Evolutionary conservation across 2,113 vertebrate species (phyloP).

Genomic region (Gulo gulo): DNA sequence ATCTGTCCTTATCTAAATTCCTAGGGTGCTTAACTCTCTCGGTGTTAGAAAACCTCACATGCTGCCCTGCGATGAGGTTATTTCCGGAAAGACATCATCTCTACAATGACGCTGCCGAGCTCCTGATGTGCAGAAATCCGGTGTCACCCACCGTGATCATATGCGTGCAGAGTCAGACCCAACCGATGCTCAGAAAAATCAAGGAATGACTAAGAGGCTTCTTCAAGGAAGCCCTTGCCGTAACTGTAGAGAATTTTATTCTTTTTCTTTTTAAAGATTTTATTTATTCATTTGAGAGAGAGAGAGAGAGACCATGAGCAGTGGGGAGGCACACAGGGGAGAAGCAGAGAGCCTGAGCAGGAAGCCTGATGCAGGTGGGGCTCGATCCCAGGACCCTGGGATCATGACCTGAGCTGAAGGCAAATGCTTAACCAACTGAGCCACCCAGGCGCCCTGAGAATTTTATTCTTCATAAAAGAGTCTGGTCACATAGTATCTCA

Average conservation of each 20-base stretch:
- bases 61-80: not conserved
- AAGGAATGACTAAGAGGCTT: not conserved
- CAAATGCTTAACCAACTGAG: not conserved
- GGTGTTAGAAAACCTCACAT: rapidly evolving
- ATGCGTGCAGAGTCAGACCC: not conserved
- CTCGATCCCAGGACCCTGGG: too few species aligned
- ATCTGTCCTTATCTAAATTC: too few species aligned
- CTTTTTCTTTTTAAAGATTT: not conserved
- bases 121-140: not conserved
- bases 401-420: too few species aligned
- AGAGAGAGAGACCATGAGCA: not conserved
- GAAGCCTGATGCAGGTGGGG: rapidly evolving
- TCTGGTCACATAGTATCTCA: not conserved
- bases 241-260: not conserved
- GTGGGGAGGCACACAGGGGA: too few species aligned
- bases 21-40: not conserved
- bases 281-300: not conserved
- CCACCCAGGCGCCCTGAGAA: not conserved
- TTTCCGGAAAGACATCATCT: not conserved
- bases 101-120: not conserved
- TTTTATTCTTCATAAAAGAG: not conserved
- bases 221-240: not conserved
- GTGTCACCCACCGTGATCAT: not conserved
- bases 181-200: not conserved
- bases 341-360: not conserved